Evolutionary conservation across 2,113 vertebrate species (phyloP).

Genomic region (Cavia aperea): DNA sequence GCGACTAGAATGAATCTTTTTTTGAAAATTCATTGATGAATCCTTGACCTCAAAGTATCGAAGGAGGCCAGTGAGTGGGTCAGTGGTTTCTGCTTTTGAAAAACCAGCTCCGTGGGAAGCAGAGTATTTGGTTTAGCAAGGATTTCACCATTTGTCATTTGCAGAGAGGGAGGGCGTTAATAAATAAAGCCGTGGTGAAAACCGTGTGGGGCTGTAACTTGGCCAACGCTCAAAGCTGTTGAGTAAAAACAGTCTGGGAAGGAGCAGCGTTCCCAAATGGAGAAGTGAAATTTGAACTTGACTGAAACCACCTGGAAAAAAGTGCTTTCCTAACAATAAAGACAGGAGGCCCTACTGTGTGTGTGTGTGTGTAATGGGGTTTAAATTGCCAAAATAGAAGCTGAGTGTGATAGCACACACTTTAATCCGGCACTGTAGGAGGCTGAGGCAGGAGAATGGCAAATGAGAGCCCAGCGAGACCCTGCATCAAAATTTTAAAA

Average conservation of each 20-base stretch:
- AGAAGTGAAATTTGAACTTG: not conserved
- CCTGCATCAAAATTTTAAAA: not conserved
- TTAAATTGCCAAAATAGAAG: not conserved
- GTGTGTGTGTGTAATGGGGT: not conserved
- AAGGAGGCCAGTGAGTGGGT: not conserved
- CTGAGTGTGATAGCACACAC: not conserved
- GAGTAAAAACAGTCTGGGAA: slow-evolving; percentile 42
- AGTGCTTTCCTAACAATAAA: not conserved
- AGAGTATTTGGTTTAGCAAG: not conserved
- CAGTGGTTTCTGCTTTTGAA: slow-evolving; percentile 12
- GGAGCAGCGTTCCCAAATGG: slow-evolving; percentile 40
- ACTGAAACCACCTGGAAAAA: not conserved
- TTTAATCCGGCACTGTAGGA: not conserved
- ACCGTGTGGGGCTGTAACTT: not conserved
- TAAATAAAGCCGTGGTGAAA: not conserved
- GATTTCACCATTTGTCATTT: slow-evolving; percentile 46
- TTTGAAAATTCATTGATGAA: not conserved
- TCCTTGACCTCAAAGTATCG: slow-evolving; percentile 39
- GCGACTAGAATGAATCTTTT: not conserved
- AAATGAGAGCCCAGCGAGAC: not conserved
- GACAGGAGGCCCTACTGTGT: not conserved
- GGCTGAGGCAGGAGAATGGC: not conserved
- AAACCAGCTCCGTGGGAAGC: slow-evolving; percentile 6
- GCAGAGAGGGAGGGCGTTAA: slow-evolving; percentile 14
- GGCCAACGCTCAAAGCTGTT: not conserved